Conservation (phyloP, 2,797 vertebrate genomes). For the Pagetopsis macropterus region DNA sequence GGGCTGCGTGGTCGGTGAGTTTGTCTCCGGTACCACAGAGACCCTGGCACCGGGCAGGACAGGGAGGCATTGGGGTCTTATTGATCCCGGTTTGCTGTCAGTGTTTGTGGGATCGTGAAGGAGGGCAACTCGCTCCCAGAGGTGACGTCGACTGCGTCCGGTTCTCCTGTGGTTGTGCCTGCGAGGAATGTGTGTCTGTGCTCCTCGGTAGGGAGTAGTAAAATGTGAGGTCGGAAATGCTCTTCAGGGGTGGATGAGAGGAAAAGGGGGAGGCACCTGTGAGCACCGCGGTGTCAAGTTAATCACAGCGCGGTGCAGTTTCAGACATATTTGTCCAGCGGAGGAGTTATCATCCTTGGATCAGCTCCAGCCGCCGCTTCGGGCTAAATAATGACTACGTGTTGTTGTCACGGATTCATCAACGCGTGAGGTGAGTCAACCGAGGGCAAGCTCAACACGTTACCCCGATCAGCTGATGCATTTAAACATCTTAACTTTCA, state of each 20-base stretch:
- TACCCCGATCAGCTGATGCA: conserved; percentile 31
- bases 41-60: conserved; percentile 1
- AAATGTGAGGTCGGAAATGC: conserved; percentile 31
- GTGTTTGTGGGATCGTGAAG: conserved; percentile 24
- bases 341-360: conserved; percentile 50
- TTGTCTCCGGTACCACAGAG: conserved; percentile 28
- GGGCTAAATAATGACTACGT: conserved; percentile 27
- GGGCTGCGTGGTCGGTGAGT: conserved; percentile 50
- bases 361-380: conserved; percentile 43
- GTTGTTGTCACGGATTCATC: conserved; percentile 47
- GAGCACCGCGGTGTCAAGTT: conserved; percentile 64
- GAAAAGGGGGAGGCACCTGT: conserved; percentile 68
- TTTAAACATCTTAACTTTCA: conserved; percentile 41
- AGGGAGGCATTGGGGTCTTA: conserved; percentile 3
- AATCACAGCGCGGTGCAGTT: conserved; percentile 51
- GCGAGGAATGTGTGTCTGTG: conserved; percentile 20
- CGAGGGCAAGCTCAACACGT: background rate
- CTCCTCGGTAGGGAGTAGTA: conserved; percentile 23
- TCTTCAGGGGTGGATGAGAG: conserved; percentile 32
- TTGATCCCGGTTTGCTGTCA: conserved; percentile 35
- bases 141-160: conserved; percentile 73
- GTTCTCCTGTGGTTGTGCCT: conserved; percentile 50
- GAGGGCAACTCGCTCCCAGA: conserved; percentile 19
- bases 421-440: conserved; percentile 61
- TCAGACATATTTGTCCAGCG: conserved; percentile 63